Evolutionary conservation across 2,797 vertebrate genomes (phyloP), one percentile per base, ranked within the genome.

Genomic region (Craterocephalus amniculus): DNA sequence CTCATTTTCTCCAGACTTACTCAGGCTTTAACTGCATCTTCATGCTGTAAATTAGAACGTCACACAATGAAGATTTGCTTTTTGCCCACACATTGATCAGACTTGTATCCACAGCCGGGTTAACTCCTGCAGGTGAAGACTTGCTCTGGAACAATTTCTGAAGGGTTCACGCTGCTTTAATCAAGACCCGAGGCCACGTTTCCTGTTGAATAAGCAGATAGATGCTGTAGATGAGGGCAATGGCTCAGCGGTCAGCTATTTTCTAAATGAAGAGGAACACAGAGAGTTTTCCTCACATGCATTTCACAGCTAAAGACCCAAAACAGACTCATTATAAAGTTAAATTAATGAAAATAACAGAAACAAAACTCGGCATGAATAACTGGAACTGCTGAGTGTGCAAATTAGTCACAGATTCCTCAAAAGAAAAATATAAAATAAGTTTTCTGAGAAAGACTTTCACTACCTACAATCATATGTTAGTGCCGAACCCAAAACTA

Each of bases 41-140:
- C 22, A 12, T 13, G 31, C 24, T 31, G 26, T 27, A 49, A 43
- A 35, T 58, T n/a, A 48, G 49, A 40, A 4, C 14, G 20, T 45
- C 16, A 8, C 10, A 5, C 38, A 2, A 3, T 32, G 52, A 36
- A 7, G 22, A 0, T 13, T 57, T 57, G 3, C 13, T 13, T 0
- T 10, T 34, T 4, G 4, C 1, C 8, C 16, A 34, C 26, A 52
- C 59, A 18, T 52, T 58, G 34, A 35, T 18, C 34, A 27, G 0
- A 55, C 57, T 36, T 11, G 16, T 22, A n/a, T n/a, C n/a, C n/a
- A n/a, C n/a, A n/a, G n/a, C n/a, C n/a, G n/a, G n/a, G n/a, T n/a
- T n/a, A n/a, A n/a, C 70, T 32, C 54, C 57, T 36, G n/a, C 55
- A 84, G 82, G 87, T 88, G 79, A 81, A 78, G 73, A 83, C 89